Evolutionary conservation across 2,888 invertebrate genomes (phyloP), one percentile per base, ranked within the genome.

Genomic region (Helleia helle): DNA sequence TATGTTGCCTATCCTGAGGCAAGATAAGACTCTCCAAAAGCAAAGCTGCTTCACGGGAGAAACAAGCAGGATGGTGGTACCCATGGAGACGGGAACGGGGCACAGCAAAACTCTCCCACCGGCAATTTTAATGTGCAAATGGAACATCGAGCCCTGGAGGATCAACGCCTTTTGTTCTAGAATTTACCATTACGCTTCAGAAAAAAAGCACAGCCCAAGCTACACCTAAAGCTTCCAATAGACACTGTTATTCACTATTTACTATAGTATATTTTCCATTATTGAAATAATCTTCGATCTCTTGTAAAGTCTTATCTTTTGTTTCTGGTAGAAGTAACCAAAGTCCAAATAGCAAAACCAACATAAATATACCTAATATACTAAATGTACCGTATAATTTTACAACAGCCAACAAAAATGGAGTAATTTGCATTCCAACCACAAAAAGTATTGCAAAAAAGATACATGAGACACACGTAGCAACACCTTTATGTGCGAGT

Each of bases 211-310:
- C n/a, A n/a, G n/a, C n/a, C n/a, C n/a, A n/a, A n/a, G n/a, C n/a
- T n/a, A n/a, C n/a, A n/a, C n/a, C n/a, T n/a, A n/a, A n/a, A n/a
- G n/a, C n/a, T n/a, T n/a, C n/a, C n/a, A n/a, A n/a, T n/a, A n/a
- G n/a, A n/a, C n/a, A n/a, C n/a, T n/a, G 8, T 38, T 34, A 7
- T 34, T 31, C 5, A 27, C 34, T 8, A 6, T 4, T 22, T 4
- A 34, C 28, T 5, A 11, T 14, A 3, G 22, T 27, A 14, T 38
- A 42, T 18, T 14, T 38, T 1, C 38, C 42, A 9, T 30, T 27
- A 11, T 38, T 42, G 3, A 42, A 42, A 22, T 34, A 38, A 12
- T 42, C 7, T 27, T 42, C 42, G 7, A 42, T 42, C 13, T 42
- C 38, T 17, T 42, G 42, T 2, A 42, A 17, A 1, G 42, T 42